phyloP scores from a whole-genome alignment of 2,888 invertebrate genomes.

The Lutraria lutraria region DNA sequence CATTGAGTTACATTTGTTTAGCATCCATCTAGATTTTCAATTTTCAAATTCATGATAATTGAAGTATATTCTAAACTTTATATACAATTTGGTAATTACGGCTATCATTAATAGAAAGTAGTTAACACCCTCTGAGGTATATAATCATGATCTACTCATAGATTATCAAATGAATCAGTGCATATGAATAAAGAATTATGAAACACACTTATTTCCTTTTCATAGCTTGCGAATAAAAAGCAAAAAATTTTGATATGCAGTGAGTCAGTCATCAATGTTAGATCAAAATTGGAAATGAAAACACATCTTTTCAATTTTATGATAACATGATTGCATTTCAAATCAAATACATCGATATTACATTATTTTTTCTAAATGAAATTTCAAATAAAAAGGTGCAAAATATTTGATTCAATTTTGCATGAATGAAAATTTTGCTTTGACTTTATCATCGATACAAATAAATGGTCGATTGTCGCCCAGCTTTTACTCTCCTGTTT shows the following conservation, averaged over 20 bases:
- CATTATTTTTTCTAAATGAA: not conserved
- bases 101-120: not conserved
- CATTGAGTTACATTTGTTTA: no score
- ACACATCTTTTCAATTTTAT: constrained; percentile 7
- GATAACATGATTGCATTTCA: not conserved
- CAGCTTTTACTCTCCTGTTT: not conserved
- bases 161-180: not conserved
- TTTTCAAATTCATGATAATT: no score
- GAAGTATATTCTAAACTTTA: no score
- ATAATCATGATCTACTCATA: constrained; percentile 4
- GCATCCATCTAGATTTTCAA: no score
- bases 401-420: not conserved
- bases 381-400: not conserved
- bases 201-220: not conserved
- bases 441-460: not conserved
- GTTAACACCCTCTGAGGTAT: not conserved
- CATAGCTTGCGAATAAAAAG: not conserved
- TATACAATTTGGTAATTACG: no score
- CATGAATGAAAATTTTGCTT: not conserved
- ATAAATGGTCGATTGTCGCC: not conserved
- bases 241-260: not conserved
- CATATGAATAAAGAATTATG: not conserved
- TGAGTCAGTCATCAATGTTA: constrained; percentile 4
- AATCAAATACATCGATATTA: not conserved
- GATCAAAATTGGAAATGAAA: not conserved